Conservation (phyloP, 2,888 invertebrate species). For the Petrolisthes cinctipes region DNA sequence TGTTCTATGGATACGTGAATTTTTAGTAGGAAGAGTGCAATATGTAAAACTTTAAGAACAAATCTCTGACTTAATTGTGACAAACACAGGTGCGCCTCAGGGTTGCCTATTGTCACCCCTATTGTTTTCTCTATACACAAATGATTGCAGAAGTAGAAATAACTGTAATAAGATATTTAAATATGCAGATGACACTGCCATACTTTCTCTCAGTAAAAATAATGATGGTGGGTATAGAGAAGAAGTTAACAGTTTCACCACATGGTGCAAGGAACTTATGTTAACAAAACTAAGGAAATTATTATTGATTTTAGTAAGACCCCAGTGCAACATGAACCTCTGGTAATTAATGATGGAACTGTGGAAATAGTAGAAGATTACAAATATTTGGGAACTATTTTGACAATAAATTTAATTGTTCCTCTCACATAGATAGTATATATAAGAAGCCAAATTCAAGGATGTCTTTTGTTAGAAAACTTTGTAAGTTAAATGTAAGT, state of each 20-base stretch:
- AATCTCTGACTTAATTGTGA: no score
- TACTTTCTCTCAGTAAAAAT: not conserved
- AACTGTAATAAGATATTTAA: conserved; percentile 6
- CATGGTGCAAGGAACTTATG: not conserved
- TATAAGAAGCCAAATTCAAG: not conserved
- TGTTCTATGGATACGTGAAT: conserved; percentile 2
- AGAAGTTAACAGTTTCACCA: conserved; percentile 1
- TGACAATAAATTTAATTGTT: not conserved
- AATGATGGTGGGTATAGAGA: conserved; percentile 2
- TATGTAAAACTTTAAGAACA: not conserved
- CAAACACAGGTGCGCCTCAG: no score
- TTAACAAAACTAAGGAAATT: conserved; percentile 2
- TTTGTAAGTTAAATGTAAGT: not conserved
- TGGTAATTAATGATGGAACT: conserved; percentile 12
- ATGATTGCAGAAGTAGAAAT: conserved; percentile 2
- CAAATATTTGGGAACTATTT: conserved; percentile 3
- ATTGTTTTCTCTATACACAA: no score
- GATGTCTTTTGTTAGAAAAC: not conserved
- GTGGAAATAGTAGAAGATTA: conserved; percentile 8
- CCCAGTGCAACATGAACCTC: conserved; percentile 3
- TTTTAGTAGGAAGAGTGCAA: not conserved
- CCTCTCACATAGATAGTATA: not conserved
- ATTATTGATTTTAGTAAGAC: no score
- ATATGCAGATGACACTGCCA: conserved; percentile 12
- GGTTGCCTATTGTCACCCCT: no score